Evolutionary conservation across 2,113 vertebrate species (phyloP).

Genomic region (Oncorhynchus mykiss): DNA sequence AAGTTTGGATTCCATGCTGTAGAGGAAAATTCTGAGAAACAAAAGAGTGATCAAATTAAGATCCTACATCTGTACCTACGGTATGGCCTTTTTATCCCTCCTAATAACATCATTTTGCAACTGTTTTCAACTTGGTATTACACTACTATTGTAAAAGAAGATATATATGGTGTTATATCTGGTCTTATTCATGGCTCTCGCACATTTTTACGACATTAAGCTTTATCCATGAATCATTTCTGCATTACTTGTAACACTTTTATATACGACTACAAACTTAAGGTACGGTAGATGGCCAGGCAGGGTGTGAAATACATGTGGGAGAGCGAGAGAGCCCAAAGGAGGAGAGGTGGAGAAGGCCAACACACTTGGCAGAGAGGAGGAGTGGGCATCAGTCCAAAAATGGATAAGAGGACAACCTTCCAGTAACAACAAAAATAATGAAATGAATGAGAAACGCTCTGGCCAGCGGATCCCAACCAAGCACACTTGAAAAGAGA

Average conservation of each 20-base stretch:
- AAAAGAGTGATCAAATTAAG: no score
- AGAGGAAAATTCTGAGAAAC: no score
- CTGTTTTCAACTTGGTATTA: background rate
- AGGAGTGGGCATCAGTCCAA: conserved; percentile 40
- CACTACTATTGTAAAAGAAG: background rate
- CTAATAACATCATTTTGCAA: background rate
- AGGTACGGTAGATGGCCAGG: background rate
- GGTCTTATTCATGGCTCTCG: background rate
- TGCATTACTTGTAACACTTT: background rate
- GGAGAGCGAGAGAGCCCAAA: background rate
- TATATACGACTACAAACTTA: background rate
- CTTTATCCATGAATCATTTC: background rate
- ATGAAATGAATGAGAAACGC: conserved; percentile 48
- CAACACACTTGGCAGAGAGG: conserved; percentile 41
- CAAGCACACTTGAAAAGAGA: conserved; percentile 34
- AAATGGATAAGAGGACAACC: conserved; percentile 39
- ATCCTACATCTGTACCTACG: no score
- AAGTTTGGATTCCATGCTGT: no score
- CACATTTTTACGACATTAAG: background rate
- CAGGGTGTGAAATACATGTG: background rate
- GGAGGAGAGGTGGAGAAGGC: conserved; percentile 10
- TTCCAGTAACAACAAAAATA: conserved; percentile 48
- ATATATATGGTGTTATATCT: background rate
- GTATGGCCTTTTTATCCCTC: background rate
- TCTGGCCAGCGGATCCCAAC: conserved; percentile 32